Percentiles rank a stretch among this genome's conserved stretches.
Conservation (phyloP, 1,140 invertebrate species). For the Centruroides vittatus region DNA sequence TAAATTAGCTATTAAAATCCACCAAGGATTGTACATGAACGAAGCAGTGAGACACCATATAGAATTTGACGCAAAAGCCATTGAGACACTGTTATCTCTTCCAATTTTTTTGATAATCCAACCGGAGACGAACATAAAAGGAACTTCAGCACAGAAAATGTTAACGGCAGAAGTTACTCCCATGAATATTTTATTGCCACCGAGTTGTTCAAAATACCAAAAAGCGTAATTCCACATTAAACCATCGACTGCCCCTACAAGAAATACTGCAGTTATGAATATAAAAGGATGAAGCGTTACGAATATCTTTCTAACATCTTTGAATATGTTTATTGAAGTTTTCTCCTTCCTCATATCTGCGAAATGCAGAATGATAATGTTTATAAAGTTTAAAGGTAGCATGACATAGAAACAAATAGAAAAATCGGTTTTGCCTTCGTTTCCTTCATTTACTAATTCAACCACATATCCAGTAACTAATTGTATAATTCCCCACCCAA, state of each 20-base stretch:
- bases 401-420: no score
- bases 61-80: slow-evolving; percentile 38
- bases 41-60: slow-evolving; percentile 70
- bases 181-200: slow-evolving; percentile 48
- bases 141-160: slow-evolving; percentile 72
- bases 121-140: slow-evolving; percentile 74
- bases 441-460: no score
- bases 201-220: slow-evolving; percentile 24
- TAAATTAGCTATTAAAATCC: slow-evolving; percentile 62
- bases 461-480: no score
- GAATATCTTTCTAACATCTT: slow-evolving; percentile 1
- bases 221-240: slow-evolving; percentile 69
- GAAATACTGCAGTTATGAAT: slow-evolving; percentile 49
- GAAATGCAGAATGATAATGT: no score
- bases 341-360: no score
- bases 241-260: slow-evolving; percentile 66
- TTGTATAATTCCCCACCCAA: slow-evolving; percentile 6
- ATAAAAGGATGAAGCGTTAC: not conserved
- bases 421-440: no score
- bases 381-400: no score
- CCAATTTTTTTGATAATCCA: slow-evolving; percentile 64
- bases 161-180: slow-evolving; percentile 61
- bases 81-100: slow-evolving; percentile 61
- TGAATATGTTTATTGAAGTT: not conserved
- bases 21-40: slow-evolving; percentile 52